A percentile compares a stretch with the other conserved stretches of the same genome.
Evolutionary conservation across 1,140 invertebrate species (phyloP).

Genomic region (Triops longicaudatus): DNA sequence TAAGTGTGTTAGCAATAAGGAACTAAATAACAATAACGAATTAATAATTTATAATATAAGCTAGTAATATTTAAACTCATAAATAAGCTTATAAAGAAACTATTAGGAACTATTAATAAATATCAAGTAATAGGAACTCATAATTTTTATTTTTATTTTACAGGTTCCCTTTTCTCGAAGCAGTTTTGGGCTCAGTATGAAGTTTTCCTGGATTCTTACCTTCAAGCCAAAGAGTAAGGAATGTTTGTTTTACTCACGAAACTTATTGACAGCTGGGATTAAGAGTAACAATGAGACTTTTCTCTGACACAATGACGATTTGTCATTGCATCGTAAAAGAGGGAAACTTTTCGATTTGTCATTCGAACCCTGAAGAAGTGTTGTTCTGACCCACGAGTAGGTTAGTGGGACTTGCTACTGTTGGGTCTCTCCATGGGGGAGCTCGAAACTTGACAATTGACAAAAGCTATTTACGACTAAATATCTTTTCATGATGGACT

Average conservation of each 20-base stretch:
- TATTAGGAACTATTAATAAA: too few relatives aligned
- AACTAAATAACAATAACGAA: too few relatives aligned
- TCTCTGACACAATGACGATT: neutral
- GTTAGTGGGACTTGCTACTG: slow-evolving; percentile 10
- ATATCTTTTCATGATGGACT: neutral
- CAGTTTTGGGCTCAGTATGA: slow-evolving; percentile 40
- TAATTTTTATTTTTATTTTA: slow-evolving; percentile 8
- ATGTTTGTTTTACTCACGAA: slow-evolving; percentile 17
- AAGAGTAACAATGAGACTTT: neutral
- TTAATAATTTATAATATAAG: too few relatives aligned
- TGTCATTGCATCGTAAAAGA: neutral
- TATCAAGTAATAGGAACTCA: too few relatives aligned
- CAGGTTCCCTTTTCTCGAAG: slow-evolving; percentile 38
- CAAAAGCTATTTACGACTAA: neutral
- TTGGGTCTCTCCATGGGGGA: neutral
- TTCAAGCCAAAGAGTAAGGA: slow-evolving; percentile 37
- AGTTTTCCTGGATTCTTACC: slow-evolving; percentile 37
- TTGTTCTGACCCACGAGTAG: neutral
- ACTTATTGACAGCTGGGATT: neutral
- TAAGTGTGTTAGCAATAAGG: too few relatives aligned
- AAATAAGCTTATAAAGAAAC: too few relatives aligned
- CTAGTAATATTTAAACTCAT: too few relatives aligned
- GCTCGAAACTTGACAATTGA: neutral
- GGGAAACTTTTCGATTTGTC: neutral
- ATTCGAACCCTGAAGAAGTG: neutral